phyloP scores from a whole-genome alignment of 1,140 invertebrate genomes.

The Portunus trituberculatus region DNA sequence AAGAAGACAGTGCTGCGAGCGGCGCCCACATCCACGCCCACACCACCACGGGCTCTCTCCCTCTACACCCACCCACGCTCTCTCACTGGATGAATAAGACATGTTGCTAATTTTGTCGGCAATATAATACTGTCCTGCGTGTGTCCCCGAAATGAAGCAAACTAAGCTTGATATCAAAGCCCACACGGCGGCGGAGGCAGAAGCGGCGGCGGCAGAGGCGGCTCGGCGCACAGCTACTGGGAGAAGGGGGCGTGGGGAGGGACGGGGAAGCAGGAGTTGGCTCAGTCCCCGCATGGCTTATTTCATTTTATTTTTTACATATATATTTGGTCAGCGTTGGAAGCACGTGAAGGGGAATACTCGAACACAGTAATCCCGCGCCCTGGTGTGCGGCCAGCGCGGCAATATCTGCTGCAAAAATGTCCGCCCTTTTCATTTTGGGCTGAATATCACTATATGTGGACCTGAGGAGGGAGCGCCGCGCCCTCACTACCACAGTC shows the following conservation, averaged over 20 bases:
- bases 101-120: constrained; percentile 9
- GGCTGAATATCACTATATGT: background rate
- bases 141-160: constrained; percentile 20
- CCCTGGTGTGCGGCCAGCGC: background rate
- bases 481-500: background rate
- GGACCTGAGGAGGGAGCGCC: background rate
- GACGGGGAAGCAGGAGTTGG: background rate
- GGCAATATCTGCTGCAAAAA: constrained; percentile 6
- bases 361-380: constrained; percentile 18
- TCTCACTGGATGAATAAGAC: background rate
- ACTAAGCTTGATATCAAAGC: constrained; percentile 22
- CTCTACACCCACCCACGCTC: background rate
- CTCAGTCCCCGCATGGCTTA: background rate
- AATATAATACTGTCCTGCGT: constrained; percentile 1
- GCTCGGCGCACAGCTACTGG: background rate
- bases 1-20: background rate
- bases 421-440: background rate
- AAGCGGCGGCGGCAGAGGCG: background rate
- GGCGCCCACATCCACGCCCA: background rate
- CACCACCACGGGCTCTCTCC: background rate
- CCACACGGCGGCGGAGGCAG: background rate
- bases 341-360: constrained; percentile 17
- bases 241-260: background rate
- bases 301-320: constrained; percentile 18
- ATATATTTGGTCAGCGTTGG: background rate